Conservation (phyloP, 2,888 invertebrate species). For the Lymantria monacha region DNA sequence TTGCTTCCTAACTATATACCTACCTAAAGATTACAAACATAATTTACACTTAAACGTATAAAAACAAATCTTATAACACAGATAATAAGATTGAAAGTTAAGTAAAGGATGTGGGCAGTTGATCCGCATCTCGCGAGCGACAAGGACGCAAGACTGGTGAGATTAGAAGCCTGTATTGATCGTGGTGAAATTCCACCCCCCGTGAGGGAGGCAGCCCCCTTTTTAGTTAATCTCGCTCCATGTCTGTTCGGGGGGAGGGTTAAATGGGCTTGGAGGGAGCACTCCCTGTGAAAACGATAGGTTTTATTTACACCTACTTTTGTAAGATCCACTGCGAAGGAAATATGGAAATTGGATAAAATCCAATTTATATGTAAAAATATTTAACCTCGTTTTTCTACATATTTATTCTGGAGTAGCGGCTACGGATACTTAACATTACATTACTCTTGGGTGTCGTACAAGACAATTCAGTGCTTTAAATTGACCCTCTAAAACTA, state of each 20-base stretch:
- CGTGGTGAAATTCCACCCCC: constrained; percentile 34
- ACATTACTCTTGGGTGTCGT: no score
- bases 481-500: no score
- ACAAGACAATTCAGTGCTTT: no score
- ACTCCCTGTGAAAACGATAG: constrained; percentile 9
- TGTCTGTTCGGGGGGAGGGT: constrained; percentile 64
- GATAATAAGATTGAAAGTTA: constrained; percentile 25
- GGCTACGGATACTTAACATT: no score
- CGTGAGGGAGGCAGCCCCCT: constrained; percentile 43
- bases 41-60: constrained; percentile 4
- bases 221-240: constrained; percentile 63
- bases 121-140: constrained; percentile 61
- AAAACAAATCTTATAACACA: constrained; percentile 14
- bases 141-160: constrained; percentile 69
- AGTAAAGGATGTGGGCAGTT: constrained; percentile 29
- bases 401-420: no score
- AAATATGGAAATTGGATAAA: neutral
- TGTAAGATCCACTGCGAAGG: neutral
- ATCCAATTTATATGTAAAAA: neutral
- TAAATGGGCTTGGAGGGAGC: constrained; percentile 40
- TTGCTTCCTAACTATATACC: constrained; percentile 1
- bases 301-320: constrained; percentile 1
- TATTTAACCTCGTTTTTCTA: no score
- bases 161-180: constrained; percentile 72
- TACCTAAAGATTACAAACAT: constrained; percentile 20